A percentile compares a stretch with the other conserved stretches of the same genome.
These are phyloP conservation scores for Maylandia zebra DNA, from an alignment of 2,113 vertebrate species.

Conservation along the genomic window DNA sequence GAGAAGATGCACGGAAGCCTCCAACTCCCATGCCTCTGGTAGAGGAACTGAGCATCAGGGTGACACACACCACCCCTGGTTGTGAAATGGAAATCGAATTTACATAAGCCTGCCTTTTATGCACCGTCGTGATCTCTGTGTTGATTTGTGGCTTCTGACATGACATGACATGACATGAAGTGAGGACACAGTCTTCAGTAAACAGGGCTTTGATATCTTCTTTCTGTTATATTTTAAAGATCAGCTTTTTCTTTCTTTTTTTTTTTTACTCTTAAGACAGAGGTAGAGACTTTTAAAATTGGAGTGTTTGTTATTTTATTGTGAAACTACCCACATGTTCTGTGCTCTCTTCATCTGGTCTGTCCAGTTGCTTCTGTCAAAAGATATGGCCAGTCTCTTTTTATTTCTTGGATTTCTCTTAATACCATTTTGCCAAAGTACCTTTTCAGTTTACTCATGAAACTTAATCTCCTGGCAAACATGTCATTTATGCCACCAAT, in stretches of 20 bases:
- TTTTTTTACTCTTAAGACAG: background rate
- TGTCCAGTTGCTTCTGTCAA: background rate
- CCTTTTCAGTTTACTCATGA: background rate
- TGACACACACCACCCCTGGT: background rate
- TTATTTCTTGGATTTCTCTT: background rate
- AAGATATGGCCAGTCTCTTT: background rate
- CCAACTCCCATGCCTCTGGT: background rate
- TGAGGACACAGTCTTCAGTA: background rate
- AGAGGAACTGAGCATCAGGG: background rate
- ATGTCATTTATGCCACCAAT: background rate
- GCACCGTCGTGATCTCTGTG: background rate
- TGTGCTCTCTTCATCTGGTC: background rate
- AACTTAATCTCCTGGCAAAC: background rate
- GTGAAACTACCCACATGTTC: background rate
- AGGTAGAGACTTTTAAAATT: background rate
- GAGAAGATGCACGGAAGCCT: background rate
- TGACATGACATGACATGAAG: background rate
- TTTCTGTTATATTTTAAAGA: background rate
- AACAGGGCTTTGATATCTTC: background rate
- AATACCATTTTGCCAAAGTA: background rate
- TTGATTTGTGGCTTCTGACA: background rate
- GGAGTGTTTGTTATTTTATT: background rate
- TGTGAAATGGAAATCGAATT: background rate
- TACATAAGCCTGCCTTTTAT: background rate
- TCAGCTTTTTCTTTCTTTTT: background rate